Base-by-base conservation (phyloP, 2,113 vertebrate genomes). In the Taxidea taxus region DNA sequence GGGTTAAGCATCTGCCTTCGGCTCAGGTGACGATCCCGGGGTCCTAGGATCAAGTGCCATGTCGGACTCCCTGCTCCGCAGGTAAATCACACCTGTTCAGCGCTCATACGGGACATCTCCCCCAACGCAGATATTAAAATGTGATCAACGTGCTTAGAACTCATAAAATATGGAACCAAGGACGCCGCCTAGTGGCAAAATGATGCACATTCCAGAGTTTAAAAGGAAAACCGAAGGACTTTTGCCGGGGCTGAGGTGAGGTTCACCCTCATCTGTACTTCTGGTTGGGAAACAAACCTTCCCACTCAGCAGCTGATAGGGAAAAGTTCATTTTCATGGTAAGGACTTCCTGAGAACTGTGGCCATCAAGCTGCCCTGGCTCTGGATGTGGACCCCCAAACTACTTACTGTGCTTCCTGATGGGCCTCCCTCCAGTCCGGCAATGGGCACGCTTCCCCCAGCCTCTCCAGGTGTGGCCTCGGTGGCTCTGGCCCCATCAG, bases 321-420 rank as follows among this genome's bases (percentile, higher is more conserved):
- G 3, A 25, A 80, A 62, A 62, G 39, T 34, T 64, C 49, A 20
- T 75, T 80, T 95, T 54, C 44, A 68, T 37, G 68, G 74, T 37
- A 66, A 82, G 42, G 31, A 56, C 31, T 74, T 47, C 42, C 0
- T 78, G 51, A 88, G 27, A 68, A n/a, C 66, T 37, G 15, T n/a
- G n/a, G 42, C 74, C 42, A 44, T 8, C 39, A 37, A 23, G 86
- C 0, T 7, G 58, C 44, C 12, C 7, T 82, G 75, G 54, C 31
- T 83, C 27, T 29, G 58, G 47, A 54, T 20, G 39, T 5, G 1
- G 3, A 25, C 11, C 66, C n/a, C 51, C 12, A 39, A 13, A 14
- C 29, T 4, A 97, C 98, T 98, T 93, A 99, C 99, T 13, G 54
- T 37, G 93, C 54, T 93, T 87, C 96, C 96, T 31, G 91, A 60